Percentiles rank a stretch among this genome's conserved stretches.
These are phyloP conservation scores for Auanema freiburgensis DNA, from an alignment of 2,888 invertebrate genomes.

Conservation along the genomic window DNA sequence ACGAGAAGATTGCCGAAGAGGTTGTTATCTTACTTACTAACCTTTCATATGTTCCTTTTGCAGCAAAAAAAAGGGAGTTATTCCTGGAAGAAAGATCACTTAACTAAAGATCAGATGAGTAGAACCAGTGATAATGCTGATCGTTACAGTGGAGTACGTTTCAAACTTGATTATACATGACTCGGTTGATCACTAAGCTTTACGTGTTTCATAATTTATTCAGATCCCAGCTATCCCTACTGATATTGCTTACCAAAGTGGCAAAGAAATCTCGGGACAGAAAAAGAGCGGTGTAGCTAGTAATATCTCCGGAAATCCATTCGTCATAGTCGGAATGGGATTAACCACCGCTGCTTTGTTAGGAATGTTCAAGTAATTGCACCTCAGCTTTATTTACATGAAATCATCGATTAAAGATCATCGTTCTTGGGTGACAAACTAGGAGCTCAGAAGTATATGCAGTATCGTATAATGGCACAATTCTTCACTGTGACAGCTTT, in stretches of 20 bases:
- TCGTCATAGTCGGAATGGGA: constrained; percentile 56
- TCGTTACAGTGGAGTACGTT: constrained; percentile 42
- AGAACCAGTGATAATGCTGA: constrained; percentile 37
- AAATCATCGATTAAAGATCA: constrained; percentile 23
- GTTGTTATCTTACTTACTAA: background rate
- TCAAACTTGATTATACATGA: constrained; percentile 2
- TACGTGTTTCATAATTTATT: constrained; percentile 5
- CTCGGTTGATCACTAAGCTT: background rate
- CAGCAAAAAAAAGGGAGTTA: constrained; percentile 36
- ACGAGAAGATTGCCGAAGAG: constrained; percentile 11
- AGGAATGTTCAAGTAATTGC: constrained; percentile 49
- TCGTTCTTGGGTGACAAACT: constrained; percentile 55
- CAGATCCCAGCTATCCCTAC: constrained; percentile 53
- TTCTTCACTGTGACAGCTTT: constrained; percentile 59
- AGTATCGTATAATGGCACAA: constrained; percentile 61
- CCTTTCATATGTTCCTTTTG: background rate
- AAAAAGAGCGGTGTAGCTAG: constrained; percentile 26
- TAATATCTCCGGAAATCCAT: constrained; percentile 47
- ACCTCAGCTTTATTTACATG: background rate
- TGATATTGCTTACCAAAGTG: constrained; percentile 51
- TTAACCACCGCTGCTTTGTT: constrained; percentile 52
- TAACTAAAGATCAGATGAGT: constrained; percentile 37
- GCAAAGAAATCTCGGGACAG: constrained; percentile 34
- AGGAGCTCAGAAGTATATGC: constrained; percentile 58
- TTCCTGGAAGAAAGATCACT: constrained; percentile 41